Evolutionary conservation across 2,113 vertebrate species (phyloP), one percentile per base, ranked within the genome.

Genomic region (Onychorhynchus coronatus): DNA sequence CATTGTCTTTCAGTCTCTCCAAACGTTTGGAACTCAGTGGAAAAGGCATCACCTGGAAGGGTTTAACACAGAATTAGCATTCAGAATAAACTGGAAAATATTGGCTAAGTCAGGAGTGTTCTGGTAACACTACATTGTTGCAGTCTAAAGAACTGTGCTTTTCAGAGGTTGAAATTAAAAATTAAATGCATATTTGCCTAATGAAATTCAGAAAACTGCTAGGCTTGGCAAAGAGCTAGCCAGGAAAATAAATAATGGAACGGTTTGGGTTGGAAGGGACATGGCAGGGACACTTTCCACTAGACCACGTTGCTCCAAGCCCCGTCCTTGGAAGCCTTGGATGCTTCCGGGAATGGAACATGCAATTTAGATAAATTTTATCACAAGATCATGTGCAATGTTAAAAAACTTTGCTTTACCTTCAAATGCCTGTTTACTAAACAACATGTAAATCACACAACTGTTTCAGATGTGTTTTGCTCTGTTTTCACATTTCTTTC

Each of bases 1-100:
- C 70, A 6, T 99, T 99, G 95, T 99, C 99, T 96, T 98, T 99
- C 98, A 99, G 98, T 8, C 99, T 97, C 95, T 99, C 98, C 95
- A 99, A 90, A 79, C 97, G 98, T 61, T 97, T 98, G 74, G 96
- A 58, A 78, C 98, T 99, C 93, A 99, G 78, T 14, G 98, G 93
- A 55, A 99, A 96, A 50, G 99, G 99, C 78, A 99, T 98, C 68
- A 99, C 98, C 99, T 99, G 92, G 15, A 28, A 73, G 61, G 89
- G 66, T 59, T 83, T 1, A 37, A 31, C 0, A 39, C 15, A 33
- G 41, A 42, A 41, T 58, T 9, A 53, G 42, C 8, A 37, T 24
- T 46, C 11, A 27, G 49, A 52, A 37, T 4, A 21, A 37, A 41
- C 4, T 28, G n/a, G 14, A n/a, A 70, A 55, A 25, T 47, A 20